A percentile compares a stretch with the other conserved stretches of the same genome.
phyloP scores from a whole-genome alignment of 2,888 invertebrate genomes.

The Tachina lurida region DNA sequence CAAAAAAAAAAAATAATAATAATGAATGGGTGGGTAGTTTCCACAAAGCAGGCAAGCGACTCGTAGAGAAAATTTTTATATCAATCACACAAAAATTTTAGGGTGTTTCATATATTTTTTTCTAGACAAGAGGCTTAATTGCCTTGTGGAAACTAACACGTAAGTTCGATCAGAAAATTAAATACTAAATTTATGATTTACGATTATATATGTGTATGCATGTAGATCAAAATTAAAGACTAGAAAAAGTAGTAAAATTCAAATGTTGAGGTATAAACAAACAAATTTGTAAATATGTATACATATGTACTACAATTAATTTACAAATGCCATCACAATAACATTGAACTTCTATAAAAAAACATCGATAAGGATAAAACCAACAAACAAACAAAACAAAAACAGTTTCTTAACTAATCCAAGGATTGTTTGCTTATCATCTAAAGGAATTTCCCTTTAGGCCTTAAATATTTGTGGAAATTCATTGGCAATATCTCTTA shows the following conservation, averaged over 20 bases:
- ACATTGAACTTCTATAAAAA: slow-evolving; percentile 15
- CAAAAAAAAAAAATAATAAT: too few species aligned
- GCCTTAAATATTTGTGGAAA: slow-evolving; percentile 91
- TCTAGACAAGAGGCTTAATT: too few species aligned
- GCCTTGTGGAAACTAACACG: background rate
- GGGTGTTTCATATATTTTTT: too few species aligned
- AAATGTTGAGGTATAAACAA: slow-evolving; percentile 11
- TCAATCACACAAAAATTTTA: too few species aligned
- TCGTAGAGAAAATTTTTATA: too few species aligned
- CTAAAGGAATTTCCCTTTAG: slow-evolving; percentile 77
- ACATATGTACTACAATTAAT: background rate
- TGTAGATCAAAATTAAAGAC: slow-evolving; percentile 1
- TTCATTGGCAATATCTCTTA: slow-evolving; percentile 92
- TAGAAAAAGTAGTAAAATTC: slow-evolving; percentile 13
- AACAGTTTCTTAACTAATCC: slow-evolving; percentile 27
- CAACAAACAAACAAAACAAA: too few species aligned
- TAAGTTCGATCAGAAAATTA: background rate
- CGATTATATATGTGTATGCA: background rate
- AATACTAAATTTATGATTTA: background rate
- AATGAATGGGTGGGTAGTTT: too few species aligned
- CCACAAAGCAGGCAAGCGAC: too few species aligned
- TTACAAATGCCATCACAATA: slow-evolving; percentile 38
- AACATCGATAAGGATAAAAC: background rate
- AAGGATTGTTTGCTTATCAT: slow-evolving; percentile 2
- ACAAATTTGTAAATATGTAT: background rate